Conservation (phyloP, 2,797 vertebrate species). For the Xenentodon cancila region DNA sequence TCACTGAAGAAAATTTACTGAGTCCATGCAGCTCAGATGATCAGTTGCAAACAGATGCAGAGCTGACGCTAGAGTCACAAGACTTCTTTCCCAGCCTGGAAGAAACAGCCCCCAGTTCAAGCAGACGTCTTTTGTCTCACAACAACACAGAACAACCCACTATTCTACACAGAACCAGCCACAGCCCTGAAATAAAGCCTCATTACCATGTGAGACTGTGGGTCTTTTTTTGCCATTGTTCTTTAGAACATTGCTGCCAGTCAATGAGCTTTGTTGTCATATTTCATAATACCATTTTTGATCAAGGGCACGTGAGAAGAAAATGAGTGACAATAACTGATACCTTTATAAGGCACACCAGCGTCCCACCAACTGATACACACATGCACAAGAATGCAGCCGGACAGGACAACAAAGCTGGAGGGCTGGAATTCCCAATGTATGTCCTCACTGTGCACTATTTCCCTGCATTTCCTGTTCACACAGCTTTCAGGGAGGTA, state of each 20-base stretch:
- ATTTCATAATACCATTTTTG: constrained; percentile 58
- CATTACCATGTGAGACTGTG: constrained; percentile 75
- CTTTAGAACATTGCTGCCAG: constrained; percentile 57
- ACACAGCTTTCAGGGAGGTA: constrained; percentile 56
- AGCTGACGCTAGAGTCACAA: constrained; percentile 84
- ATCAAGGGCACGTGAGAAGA: constrained; percentile 44
- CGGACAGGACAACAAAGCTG: constrained; percentile 80
- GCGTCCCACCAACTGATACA: constrained; percentile 51
- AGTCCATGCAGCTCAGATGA: constrained; percentile 79
- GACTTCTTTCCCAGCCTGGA: constrained; percentile 75
- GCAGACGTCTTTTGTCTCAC: constrained; percentile 79
- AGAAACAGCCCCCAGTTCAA: constrained; percentile 78
- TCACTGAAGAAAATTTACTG: constrained; percentile 58
- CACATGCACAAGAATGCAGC: constrained; percentile 75
- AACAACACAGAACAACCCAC: constrained; percentile 74
- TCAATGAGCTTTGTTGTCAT: constrained; percentile 71
- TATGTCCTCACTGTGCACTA: constrained; percentile 66
- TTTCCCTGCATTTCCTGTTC: constrained; percentile 80
- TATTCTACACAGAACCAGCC: constrained; percentile 69
- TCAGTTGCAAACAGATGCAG: constrained; percentile 81
- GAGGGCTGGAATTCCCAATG: constrained; percentile 78
- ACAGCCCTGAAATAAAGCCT: constrained; percentile 71
- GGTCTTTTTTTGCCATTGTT: constrained; percentile 76
- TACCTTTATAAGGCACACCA: constrained; percentile 62
- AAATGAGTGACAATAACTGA: constrained; percentile 61